Base-by-base conservation (phyloP, 2,888 invertebrate species). In the Ochropacha duplaris region DNA sequence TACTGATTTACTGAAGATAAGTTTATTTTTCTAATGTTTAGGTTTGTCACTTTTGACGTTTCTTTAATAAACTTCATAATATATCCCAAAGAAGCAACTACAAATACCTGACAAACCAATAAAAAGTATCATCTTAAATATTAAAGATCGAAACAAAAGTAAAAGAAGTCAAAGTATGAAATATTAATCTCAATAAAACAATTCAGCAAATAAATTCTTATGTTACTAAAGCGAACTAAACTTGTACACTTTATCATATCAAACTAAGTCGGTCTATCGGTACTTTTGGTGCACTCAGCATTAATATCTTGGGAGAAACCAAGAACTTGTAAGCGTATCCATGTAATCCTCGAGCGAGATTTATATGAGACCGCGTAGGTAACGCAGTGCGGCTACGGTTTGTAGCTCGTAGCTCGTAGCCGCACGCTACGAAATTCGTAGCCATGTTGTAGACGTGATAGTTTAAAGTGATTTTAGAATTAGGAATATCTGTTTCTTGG, bases 241-340 rank as follows among this genome's bases (percentile, higher is more conserved):
- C 52, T 52, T 58, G 50, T 52, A 74, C 74, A 73, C 71, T 76
- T 71, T 71, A 71, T 77, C 76, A 73, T 78, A 72, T 67, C 71
- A 72, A 76, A 80, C 70, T 80, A 79, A 64, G 69, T 65, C 77
- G 68, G 63, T 67, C 65, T 74, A 79, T 78, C 68, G 71, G 74
- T 81, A 79, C 73, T 83, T 82, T 81, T 72, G 74, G 78, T 76
- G 79, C 79, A 80, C 74, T 76, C 77, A 74, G 79, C 79, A 82
- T 81, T 83, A 85, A 85, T 82, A 83, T 80, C 82, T 79, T 75
- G 72, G 72, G 74, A 82, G 77, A 78, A 78, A 81, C 78, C 78
- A 83, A 83, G 84, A 84, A 86, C 84, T 85, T 84, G 84, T 84
- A 79, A 86, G 82, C 75, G 79, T 79, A 86, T 84, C 80, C 78